Conservation (phyloP, 2,888 invertebrate species). For the Drosophila formosana region DNA sequence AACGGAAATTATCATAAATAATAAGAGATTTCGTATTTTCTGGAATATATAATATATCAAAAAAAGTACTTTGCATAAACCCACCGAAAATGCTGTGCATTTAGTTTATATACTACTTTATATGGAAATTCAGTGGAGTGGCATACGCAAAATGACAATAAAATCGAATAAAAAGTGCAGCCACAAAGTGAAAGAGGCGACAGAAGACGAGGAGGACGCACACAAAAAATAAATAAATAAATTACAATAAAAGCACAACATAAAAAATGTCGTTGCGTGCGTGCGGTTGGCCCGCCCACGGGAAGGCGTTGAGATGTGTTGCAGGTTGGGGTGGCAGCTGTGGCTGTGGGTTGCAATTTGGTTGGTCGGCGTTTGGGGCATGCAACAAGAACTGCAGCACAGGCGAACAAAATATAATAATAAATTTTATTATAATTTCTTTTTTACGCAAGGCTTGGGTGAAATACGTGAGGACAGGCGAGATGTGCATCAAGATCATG, state of each 20-base stretch:
- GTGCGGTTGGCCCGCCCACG: conserved; percentile 49
- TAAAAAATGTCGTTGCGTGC: conserved; percentile 37
- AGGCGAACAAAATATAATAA: conserved; percentile 55
- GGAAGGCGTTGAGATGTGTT: neutral
- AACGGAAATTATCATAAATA: too few relatives aligned
- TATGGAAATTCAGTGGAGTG: conserved; percentile 46
- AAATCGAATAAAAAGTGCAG: conserved; percentile 61
- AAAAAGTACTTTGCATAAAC: conserved; percentile 11
- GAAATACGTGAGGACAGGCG: neutral
- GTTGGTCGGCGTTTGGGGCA: conserved; percentile 48
- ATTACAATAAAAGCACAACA: conserved; percentile 31
- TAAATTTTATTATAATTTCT: conserved; percentile 74
- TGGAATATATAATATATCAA: neutral
- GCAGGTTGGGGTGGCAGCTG: neutral
- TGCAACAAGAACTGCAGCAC: conserved; percentile 25
- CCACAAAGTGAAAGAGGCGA: conserved; percentile 25
- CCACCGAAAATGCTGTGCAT: conserved; percentile 4
- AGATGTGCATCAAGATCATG: conserved; percentile 18
- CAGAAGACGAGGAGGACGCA: neutral
- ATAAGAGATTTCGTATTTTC: neutral
- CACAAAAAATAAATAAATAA: conserved; percentile 37
- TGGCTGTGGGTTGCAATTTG: conserved; percentile 57
- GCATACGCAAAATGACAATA: conserved; percentile 67
- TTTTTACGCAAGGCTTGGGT: conserved; percentile 45
- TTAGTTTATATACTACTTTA: conserved; percentile 13